Percentiles rank a stretch among this genome's conserved stretches.
These are phyloP conservation scores for Fopius arisanus DNA, from an alignment of 1,140 invertebrate species.

Conservation along the genomic window DNA sequence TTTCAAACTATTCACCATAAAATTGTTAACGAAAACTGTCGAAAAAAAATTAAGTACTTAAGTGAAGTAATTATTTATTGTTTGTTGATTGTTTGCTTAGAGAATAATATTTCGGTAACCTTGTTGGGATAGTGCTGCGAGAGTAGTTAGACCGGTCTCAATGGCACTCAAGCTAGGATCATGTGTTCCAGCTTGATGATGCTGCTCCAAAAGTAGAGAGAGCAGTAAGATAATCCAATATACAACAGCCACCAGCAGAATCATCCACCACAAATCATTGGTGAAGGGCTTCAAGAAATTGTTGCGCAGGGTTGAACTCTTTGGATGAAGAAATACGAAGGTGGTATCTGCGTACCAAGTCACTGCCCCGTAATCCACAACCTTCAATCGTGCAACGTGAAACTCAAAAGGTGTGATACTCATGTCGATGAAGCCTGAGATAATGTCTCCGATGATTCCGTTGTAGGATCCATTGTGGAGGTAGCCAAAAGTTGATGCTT, in stretches of 20 bases:
- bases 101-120: slow-evolving; percentile 37
- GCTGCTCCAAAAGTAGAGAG: slow-evolving; percentile 35
- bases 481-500: slow-evolving; percentile 72
- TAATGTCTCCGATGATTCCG: slow-evolving; percentile 72
- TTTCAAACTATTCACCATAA: no score
- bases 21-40: no score
- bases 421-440: slow-evolving; percentile 68
- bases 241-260: slow-evolving; percentile 32
- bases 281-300: slow-evolving; percentile 53
- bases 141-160: slow-evolving; percentile 51
- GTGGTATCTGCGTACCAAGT: slow-evolving; percentile 63
- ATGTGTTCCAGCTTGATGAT: slow-evolving; percentile 17
- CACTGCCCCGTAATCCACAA: slow-evolving; percentile 69
- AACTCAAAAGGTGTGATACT: slow-evolving; percentile 70
- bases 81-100: no score
- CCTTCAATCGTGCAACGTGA: slow-evolving; percentile 66
- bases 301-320: slow-evolving; percentile 67
- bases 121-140: slow-evolving; percentile 65
- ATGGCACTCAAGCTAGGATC: slow-evolving; percentile 33
- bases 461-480: slow-evolving; percentile 70
- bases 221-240: slow-evolving; percentile 41
- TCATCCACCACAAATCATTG: slow-evolving; percentile 43
- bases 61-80: no score
- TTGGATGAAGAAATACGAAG: slow-evolving; percentile 74
- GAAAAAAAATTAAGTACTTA: no score